Base-by-base conservation (phyloP, 35 echinoderm and acorn worm genomes). In the Strongylocentrotus purpuratus region DNA sequence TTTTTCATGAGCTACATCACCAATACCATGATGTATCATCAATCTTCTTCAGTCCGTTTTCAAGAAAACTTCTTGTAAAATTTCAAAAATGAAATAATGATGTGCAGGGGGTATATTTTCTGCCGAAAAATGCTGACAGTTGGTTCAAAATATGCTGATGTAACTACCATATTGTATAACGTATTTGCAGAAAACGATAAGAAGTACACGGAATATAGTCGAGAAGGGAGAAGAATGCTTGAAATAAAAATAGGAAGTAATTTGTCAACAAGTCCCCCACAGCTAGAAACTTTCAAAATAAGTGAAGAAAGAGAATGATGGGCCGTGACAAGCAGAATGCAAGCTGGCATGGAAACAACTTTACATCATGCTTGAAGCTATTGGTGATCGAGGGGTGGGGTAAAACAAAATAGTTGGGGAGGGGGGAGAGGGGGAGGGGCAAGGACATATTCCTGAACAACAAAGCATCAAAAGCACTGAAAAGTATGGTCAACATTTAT, bases 211-310 rank as follows among this genome's bases (percentile, higher is more conserved):
- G 0, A 78, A 78, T 78, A 78, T 22, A 28, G 22, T 22, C 1
- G 65, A 78, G 65, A n/a, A 78, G 28, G 65, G 65, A n/a, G 65
- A 22, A 78, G 6, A 28, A 22, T 28, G 20, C 65, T 78, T 22
- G 65, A 78, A 28, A 78, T 78, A 78, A 78, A 78, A 78, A 78
- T n/a, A 78, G 65, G 65, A 78, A 78, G 65, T 78, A 78, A 78
- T 78, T 78, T 78, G 65, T 78, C 65, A 78, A 78, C 65, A 78
- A 78, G 65, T 78, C 65, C 65, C 65, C 65, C 18, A n/a, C 65
- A 78, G 65, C 65, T n/a, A 78, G 20, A 78, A 70, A 70, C 15
- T 28, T 70, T 70, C 61, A 70, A 70, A 70, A 78, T 78, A 78
- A 78, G 65, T 78, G 65, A n/a, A 78, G 22, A 78, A 78, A 78